Base-by-base conservation (phyloP, 2,797 vertebrate genomes). In the Gymnopithys bicolor region DNA sequence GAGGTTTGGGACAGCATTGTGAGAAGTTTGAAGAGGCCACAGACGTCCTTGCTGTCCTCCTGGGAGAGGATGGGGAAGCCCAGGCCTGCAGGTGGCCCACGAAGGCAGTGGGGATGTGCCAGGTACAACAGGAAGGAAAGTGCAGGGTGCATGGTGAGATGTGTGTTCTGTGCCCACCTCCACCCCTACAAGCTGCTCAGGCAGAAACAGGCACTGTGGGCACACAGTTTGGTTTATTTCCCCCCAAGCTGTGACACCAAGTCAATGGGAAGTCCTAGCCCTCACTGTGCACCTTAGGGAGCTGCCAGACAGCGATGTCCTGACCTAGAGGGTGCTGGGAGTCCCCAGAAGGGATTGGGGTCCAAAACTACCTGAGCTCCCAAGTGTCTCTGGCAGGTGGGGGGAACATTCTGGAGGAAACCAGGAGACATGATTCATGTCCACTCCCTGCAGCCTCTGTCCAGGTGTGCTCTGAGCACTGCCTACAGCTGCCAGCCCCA, bases 201-300 rank as follows among this genome's bases (percentile, higher is more conserved):
- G 46, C 41, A 92, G 78, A 59, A 33, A 19, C 0, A 0, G 23
- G 41, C n/a, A 17, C 79, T 58, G 75, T 2, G 2, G 39, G 41
- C 28, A 70, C 48, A 51, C 0, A 1, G 49, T n/a, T 59, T 52
- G 2, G 41, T 28, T 59, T 55, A 19, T 56, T 51, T 55, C 22
- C 17, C 55, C 37, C 16, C 8, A 19, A 2, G 22, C 30, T 35
- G 59, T 52, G 80, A 32, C 41, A 62, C n/a, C 2, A 9, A 55
- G 30, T 24, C 39, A 2, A 8, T 73, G 62, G 33, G 30, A 7
- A 43, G 43, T 48, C 39, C 32, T 68, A 83, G 37, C 30, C 62
- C 56, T 49, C 1, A 2, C 21, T 2, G 0, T 27, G 58, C 35
- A 17, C 33, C 11, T 3, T 30, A 25, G 39, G 21, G 33, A 49